Percentiles rank a stretch among this genome's conserved stretches.
These are phyloP conservation scores for Sorex maritimensis DNA, from an alignment of 2,797 vertebrate genomes.

Conservation along the genomic window DNA sequence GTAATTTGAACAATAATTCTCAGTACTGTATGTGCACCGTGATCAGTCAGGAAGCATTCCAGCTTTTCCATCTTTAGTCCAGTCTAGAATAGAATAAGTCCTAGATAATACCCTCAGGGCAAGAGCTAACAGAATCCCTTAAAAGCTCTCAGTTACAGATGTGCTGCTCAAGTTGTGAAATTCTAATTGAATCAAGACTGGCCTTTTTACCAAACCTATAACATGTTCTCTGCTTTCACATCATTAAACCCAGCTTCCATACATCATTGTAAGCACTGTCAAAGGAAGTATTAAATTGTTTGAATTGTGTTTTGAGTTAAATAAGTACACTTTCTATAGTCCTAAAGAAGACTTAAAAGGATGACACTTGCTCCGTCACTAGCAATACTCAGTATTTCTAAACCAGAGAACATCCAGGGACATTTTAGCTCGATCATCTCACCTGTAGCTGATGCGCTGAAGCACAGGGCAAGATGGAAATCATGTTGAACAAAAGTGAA, in stretches of 20 bases:
- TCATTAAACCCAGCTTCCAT: not conserved
- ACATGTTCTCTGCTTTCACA: too few species aligned
- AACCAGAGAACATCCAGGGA: not conserved
- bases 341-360: conserved; percentile 29
- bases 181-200: not conserved
- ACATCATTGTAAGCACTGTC: not conserved
- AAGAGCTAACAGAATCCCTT: not conserved
- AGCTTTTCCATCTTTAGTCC: not conserved
- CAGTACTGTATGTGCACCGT: not conserved
- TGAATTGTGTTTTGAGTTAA: conserved; percentile 20
- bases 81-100: not conserved
- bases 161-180: not conserved
- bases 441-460: not conserved
- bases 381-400: conserved; percentile 28
- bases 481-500: conserved; percentile 56
- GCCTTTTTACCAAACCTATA: not conserved
- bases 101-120: not conserved
- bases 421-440: not conserved
- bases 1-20: not conserved
- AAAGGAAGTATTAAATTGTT: conserved; percentile 34
- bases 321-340: conserved; percentile 14
- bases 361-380: conserved; percentile 8
- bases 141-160: not conserved
- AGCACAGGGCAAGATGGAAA: conserved; percentile 58
- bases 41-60: not conserved